These are phyloP conservation scores for fruit fly (Drosophila melanogaster) DNA, from an alignment of 1,140 invertebrate species.

Conservation along the genomic window Release_6_plus_ISO1_MT NC_004354.4:315001-315500, in stretches of 20 bases:
- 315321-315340: conserved; percentile 61
- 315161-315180: conserved; percentile 58
- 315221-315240: conserved; percentile 30
- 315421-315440: conserved; percentile 25
- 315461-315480: neutral
- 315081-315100: neutral
- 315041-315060: neutral
- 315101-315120: conserved; percentile 23
- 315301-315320: conserved; percentile 41
- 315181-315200: conserved; percentile 48
- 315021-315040: conserved; percentile 8
- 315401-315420: conserved; percentile 27
- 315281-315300: conserved; percentile 63
- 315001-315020: conserved; percentile 38
- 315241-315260: conserved; percentile 44
- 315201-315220: conserved; percentile 1
- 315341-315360: conserved; percentile 63
- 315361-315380: conserved; percentile 62
- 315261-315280: conserved; percentile 58
- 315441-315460: neutral
- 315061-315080: neutral
- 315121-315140: conserved; percentile 60
- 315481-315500: conserved; percentile 43
- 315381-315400: conserved; percentile 50
- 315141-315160: conserved; percentile 44